Conservation (phyloP, 2,797 vertebrate genomes). For the Sciurus carolinensis region DNA sequence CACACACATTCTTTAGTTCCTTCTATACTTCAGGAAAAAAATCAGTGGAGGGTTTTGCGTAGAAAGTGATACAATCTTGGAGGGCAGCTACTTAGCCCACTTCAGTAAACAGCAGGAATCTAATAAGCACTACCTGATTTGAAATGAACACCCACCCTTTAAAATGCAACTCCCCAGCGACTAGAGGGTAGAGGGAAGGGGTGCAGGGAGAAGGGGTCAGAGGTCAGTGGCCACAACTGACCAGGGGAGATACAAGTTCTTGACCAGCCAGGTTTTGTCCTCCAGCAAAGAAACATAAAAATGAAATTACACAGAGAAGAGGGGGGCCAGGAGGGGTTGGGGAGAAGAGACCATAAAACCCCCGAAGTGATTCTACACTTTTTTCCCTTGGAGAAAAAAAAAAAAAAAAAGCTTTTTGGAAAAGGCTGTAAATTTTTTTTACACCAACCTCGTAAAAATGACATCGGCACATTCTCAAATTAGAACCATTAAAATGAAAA, state of each 20-base stretch:
- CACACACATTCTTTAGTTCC: not conserved
- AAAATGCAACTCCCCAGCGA: not conserved
- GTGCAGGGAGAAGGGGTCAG: not conserved
- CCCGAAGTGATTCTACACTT: slow-evolving; percentile 76
- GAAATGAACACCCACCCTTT: not conserved
- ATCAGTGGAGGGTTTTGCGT: not conserved
- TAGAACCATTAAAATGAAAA: slow-evolving; percentile 89
- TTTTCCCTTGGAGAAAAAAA: slow-evolving; percentile 40
- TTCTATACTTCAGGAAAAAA: not conserved
- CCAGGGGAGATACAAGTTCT: slow-evolving; percentile 45
- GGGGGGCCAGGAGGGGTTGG: not conserved
- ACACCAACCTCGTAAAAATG: slow-evolving; percentile 93
- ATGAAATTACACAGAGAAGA: slow-evolving; percentile 33
- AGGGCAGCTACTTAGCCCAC: not conserved
- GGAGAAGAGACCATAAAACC: slow-evolving; percentile 58
- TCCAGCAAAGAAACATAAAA: slow-evolving; percentile 71
- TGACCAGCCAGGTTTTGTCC: slow-evolving; percentile 60
- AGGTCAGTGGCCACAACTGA: not conserved
- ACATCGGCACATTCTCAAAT: slow-evolving; percentile 93
- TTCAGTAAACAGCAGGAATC: not conserved
- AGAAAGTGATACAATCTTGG: not conserved
- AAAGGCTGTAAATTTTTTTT: slow-evolving; percentile 91
- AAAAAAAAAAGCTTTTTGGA: slow-evolving; percentile 87
- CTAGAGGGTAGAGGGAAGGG: not conserved
- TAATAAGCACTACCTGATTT: slow-evolving; percentile 17